Conservation (phyloP, 2,888 invertebrate genomes). For the Bedellia somnulentella region DNA sequence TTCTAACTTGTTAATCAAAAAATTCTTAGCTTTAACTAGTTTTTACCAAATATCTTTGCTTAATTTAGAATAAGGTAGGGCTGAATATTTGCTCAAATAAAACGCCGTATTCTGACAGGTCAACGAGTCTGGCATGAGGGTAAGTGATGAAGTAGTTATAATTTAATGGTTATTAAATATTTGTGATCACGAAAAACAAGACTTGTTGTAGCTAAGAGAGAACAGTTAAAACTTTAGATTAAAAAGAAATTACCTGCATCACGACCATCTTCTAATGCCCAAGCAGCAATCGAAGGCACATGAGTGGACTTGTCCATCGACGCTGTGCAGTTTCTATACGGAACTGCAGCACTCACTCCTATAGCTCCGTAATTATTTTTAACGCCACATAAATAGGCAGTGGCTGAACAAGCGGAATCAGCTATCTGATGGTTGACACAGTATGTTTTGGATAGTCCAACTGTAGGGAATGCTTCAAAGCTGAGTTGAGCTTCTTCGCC, state of each 20-base stretch:
- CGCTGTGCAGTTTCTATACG: conserved; percentile 59
- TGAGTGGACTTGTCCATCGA: conserved; percentile 47
- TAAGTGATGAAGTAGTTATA: no score
- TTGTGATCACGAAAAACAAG: no score
- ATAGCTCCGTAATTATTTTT: conserved; percentile 67
- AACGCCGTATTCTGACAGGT: no score
- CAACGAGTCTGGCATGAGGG: no score
- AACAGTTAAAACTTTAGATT: no score
- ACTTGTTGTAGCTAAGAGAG: no score
- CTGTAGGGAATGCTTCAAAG: conserved; percentile 66
- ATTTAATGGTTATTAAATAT: no score
- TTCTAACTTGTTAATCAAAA: no score
- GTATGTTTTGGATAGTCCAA: conserved; percentile 67
- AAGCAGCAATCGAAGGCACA: conserved; percentile 65
- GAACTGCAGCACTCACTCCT: conserved; percentile 68
- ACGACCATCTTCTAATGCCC: conserved; percentile 59
- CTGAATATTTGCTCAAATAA: no score
- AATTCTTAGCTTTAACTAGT: no score
- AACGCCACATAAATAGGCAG: conserved; percentile 68
- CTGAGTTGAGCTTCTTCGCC: conserved; percentile 64
- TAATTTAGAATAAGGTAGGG: no score
- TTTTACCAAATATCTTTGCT: no score
- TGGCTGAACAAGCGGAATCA: conserved; percentile 73
- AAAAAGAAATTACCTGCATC: conserved; percentile 26
- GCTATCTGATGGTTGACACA: conserved; percentile 66